phyloP scores from a whole-genome alignment of 2,888 invertebrate genomes.

The Eilema caniola region DNA sequence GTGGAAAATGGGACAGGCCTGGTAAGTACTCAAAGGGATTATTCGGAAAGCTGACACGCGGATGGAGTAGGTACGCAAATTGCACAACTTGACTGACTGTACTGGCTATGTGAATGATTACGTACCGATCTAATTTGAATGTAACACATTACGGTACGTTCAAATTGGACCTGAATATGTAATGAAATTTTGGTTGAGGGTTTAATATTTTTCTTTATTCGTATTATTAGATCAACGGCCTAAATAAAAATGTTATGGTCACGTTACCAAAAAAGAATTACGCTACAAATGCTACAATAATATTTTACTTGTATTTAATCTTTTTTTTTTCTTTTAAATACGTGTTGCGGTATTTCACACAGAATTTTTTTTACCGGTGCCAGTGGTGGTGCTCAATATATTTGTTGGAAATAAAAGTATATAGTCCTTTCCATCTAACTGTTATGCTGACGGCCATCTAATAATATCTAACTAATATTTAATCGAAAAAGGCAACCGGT shows the following conservation, averaged over 20 bases:
- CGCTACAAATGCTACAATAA: no score
- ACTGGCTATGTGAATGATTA: constrained; percentile 3
- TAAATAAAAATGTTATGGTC: not conserved
- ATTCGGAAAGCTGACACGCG: not conserved
- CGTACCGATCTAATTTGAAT: not conserved
- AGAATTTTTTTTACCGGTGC: not conserved
- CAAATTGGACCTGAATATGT: not conserved
- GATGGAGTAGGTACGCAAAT: not conserved
- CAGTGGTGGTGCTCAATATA: not conserved
- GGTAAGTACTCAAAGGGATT: constrained; percentile 2
- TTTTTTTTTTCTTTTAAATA: no score
- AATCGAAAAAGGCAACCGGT: constrained; percentile 10
- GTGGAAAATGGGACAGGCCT: constrained; percentile 1
- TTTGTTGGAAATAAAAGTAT: not conserved
- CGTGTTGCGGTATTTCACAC: no score
- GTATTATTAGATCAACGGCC: not conserved
- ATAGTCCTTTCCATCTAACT: not conserved
- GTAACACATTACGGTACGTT: not conserved
- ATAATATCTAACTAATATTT: not conserved
- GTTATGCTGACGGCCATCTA: not conserved
- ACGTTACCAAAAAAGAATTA: not conserved
- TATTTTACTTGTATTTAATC: no score
- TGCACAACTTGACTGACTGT: not conserved
- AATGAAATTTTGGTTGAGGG: not conserved
- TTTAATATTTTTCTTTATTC: not conserved